Conservation (phyloP, 2,113 vertebrate genomes). For the Gnathonemus longibarbis region DNA sequence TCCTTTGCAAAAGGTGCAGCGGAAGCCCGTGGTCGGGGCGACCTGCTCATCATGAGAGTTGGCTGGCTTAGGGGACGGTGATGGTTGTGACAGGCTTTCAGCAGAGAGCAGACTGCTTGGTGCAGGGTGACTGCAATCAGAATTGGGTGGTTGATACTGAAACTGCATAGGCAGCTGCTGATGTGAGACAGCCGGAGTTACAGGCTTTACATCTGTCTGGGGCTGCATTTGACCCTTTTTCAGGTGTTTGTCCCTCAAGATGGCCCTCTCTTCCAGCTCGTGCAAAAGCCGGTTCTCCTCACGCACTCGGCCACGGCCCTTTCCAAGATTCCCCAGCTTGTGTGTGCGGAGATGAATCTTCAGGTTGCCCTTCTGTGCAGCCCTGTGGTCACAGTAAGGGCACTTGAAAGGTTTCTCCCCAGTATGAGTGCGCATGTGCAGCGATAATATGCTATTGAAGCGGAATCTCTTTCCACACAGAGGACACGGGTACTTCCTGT, state of each 20-base stretch:
- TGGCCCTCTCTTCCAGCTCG: conserved; percentile 48
- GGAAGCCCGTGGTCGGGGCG: conserved; percentile 32
- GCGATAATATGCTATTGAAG: conserved; percentile 89
- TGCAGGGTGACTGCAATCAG: conserved; percentile 74
- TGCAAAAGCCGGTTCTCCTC: conserved; percentile 58
- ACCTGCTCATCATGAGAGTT: conserved; percentile 37
- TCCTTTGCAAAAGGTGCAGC: conserved; percentile 69
- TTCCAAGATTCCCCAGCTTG: conserved; percentile 76
- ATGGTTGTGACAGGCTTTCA: conserved; percentile 70
- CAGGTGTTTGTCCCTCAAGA: conserved; percentile 78
- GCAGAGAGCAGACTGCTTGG: conserved; percentile 65
- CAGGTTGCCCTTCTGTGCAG: conserved; percentile 92
- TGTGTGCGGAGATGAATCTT: conserved; percentile 93
- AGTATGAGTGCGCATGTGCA: conserved; percentile 96
- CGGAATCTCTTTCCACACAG: conserved; percentile 91
- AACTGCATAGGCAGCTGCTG: conserved; percentile 57
- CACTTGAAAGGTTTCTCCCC: conserved; percentile 96
- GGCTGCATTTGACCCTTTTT: conserved; percentile 80
- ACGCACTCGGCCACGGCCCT: conserved; percentile 58
- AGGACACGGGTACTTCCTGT: conserved; percentile 76
- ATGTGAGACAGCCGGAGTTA: conserved; percentile 51
- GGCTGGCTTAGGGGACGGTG: conserved; percentile 55
- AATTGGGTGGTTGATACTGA: conserved; percentile 56
- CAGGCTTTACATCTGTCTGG: conserved; percentile 64
- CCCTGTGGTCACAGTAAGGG: conserved; percentile 90